phyloP scores from a whole-genome alignment of 2,888 invertebrate genomes.

The Altica lythri region DNA sequence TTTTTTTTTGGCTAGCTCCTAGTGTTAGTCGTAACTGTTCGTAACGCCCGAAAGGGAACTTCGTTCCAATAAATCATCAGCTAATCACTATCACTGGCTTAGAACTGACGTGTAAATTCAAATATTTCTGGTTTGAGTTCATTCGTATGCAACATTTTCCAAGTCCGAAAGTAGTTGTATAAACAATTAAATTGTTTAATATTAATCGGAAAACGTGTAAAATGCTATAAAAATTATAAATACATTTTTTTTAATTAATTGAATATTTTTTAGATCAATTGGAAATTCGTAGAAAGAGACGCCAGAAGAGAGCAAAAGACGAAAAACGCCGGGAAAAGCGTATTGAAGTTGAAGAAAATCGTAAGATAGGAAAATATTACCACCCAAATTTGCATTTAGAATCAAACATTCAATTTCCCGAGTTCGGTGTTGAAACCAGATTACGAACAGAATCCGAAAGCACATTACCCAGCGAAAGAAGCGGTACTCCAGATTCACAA shows the following conservation, averaged over 20 bases:
- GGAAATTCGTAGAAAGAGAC: constrained; percentile 67
- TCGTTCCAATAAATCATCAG: no score
- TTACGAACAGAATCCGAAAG: constrained; percentile 44
- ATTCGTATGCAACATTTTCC: no score
- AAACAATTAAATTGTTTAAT: background rate
- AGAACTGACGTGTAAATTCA: no score
- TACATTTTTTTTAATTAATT: background rate
- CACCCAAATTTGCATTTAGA: constrained; percentile 67
- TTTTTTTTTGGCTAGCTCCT: no score
- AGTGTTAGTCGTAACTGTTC: no score
- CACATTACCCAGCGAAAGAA: constrained; percentile 48
- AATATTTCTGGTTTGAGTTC: no score
- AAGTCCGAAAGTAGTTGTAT: no score
- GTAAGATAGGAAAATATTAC: constrained; percentile 70
- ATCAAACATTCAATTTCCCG: constrained; percentile 62
- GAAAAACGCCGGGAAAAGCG: constrained; percentile 80
- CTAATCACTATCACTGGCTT: no score
- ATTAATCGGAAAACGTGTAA: no score
- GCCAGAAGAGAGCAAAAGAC: constrained; percentile 74
- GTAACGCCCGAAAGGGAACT: no score
- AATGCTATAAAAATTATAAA: no score
- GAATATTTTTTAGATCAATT: constrained; percentile 67
- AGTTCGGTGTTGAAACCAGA: constrained; percentile 48
- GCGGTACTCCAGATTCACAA: constrained; percentile 38
- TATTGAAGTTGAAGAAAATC: constrained; percentile 74